phyloP scores from a whole-genome alignment of 2,888 invertebrate genomes.

The Masnerella sp. region DNA sequence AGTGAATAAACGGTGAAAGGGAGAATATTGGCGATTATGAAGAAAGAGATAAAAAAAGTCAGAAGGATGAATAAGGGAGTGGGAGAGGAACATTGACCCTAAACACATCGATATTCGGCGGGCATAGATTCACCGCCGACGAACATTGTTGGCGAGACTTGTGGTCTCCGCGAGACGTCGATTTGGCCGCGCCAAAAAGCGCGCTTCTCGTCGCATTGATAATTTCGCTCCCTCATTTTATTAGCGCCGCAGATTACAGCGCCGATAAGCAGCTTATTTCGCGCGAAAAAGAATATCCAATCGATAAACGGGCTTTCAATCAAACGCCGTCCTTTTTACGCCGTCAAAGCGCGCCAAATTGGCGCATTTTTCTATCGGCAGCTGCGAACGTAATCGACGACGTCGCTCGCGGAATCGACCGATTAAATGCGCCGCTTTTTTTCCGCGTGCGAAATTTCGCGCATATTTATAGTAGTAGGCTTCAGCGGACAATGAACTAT shows the following conservation, averaged over 20 bases:
- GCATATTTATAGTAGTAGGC: conserved; percentile 31
- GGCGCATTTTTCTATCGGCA: neutral
- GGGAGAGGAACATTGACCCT: conserved; percentile 49
- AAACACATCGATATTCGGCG: conserved; percentile 22
- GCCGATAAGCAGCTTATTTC: conserved; percentile 40
- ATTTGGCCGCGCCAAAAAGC: conserved; percentile 22
- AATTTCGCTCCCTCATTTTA: conserved; percentile 27
- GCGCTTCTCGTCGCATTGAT: conserved; percentile 17
- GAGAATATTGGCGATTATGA: conserved; percentile 4
- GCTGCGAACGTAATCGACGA: conserved; percentile 9
- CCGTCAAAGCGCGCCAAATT: conserved; percentile 15
- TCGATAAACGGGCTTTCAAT: conserved; percentile 31
- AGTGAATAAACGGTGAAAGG: too few relatives aligned
- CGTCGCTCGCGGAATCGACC: conserved; percentile 1
- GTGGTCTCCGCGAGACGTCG: conserved; percentile 53
- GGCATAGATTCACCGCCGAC: conserved; percentile 32
- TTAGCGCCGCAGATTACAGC: conserved; percentile 22
- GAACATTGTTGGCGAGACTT: conserved; percentile 53
- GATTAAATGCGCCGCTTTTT: conserved; percentile 3
- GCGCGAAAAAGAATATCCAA: conserved; percentile 23
- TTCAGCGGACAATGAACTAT: conserved; percentile 36
- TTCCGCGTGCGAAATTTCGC: conserved; percentile 9
- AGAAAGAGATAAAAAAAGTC: conserved; percentile 6
- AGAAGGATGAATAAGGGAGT: conserved; percentile 8
- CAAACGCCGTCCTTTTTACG: neutral